Conservation (phyloP, 1,140 invertebrate genomes). For the Anagrus nilaparvatae region DNA sequence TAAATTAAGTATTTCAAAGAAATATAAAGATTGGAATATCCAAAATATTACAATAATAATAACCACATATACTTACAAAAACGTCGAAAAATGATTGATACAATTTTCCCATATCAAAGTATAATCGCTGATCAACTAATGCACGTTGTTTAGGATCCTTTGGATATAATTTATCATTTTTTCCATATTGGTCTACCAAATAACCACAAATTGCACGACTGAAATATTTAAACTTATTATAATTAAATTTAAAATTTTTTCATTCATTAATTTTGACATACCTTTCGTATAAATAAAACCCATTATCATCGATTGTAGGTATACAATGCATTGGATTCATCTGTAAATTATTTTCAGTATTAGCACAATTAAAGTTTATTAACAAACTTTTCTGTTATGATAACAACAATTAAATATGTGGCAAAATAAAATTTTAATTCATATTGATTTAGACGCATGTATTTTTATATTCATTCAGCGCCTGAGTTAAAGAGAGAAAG, state of each 20-base stretch:
- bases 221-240: constrained; percentile 13
- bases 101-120: constrained; percentile 62
- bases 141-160: constrained; percentile 56
- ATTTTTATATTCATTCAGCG: too few relatives aligned
- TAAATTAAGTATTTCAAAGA: too few relatives aligned
- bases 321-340: constrained; percentile 57
- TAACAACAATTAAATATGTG: constrained; percentile 1
- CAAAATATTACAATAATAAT: too few relatives aligned
- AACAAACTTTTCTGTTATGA: background rate
- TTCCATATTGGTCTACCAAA: constrained; percentile 58
- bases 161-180: constrained; percentile 58
- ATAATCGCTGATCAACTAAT: constrained; percentile 59
- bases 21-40: too few relatives aligned
- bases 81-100: constrained; percentile 55
- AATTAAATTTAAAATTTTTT: constrained; percentile 1
- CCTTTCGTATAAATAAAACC: constrained; percentile 58
- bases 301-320: constrained; percentile 57
- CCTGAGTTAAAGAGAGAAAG: too few relatives aligned
- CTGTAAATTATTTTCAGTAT: constrained; percentile 40
- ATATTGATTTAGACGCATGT: too few relatives aligned
- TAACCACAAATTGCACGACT: constrained; percentile 65
- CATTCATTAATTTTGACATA: constrained; percentile 15
- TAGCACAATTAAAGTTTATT: constrained; percentile 6
- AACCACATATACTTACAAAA: constrained; percentile 43
- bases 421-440: too few relatives aligned